These are phyloP conservation scores for Frankliniella fusca DNA, from an alignment of 2,888 invertebrate genomes.

Conservation along the genomic window DNA sequence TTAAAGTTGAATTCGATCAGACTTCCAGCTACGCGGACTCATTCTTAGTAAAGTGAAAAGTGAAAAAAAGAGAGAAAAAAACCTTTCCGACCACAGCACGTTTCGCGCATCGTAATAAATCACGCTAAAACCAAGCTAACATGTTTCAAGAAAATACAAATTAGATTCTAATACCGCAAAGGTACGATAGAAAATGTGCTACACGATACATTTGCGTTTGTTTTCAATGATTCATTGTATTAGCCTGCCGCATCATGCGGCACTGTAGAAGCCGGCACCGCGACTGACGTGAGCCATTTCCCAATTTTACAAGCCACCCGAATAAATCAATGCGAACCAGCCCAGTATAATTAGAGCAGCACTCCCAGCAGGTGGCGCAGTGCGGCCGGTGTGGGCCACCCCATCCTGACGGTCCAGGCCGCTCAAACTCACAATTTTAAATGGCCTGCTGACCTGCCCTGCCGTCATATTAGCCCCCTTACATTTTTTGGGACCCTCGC, in stretches of 20 bases:
- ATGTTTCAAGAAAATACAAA: no score
- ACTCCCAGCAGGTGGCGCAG: background rate
- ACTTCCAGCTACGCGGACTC: no score
- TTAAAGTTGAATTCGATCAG: no score
- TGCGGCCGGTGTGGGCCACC: background rate
- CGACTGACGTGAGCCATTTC: background rate
- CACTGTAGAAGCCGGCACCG: background rate
- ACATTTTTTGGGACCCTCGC: no score
- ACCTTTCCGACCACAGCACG: no score
- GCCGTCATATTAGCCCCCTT: background rate
- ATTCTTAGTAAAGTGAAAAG: no score
- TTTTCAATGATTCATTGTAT: background rate
- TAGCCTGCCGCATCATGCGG: background rate
- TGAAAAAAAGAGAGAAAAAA: no score
- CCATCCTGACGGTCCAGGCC: background rate
- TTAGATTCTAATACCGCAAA: no score
- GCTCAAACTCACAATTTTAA: conserved; percentile 18
- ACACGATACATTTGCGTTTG: background rate
- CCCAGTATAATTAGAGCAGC: conserved; percentile 19
- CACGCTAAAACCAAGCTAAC: no score
- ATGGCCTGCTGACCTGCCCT: background rate
- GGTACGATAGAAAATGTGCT: background rate
- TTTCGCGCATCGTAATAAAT: no score
- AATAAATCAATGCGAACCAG: conserved; percentile 23
- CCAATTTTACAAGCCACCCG: conserved; percentile 13